Evolutionary conservation across 2,888 invertebrate genomes (phyloP).

Genomic region (Chloroclystis v-ata): DNA sequence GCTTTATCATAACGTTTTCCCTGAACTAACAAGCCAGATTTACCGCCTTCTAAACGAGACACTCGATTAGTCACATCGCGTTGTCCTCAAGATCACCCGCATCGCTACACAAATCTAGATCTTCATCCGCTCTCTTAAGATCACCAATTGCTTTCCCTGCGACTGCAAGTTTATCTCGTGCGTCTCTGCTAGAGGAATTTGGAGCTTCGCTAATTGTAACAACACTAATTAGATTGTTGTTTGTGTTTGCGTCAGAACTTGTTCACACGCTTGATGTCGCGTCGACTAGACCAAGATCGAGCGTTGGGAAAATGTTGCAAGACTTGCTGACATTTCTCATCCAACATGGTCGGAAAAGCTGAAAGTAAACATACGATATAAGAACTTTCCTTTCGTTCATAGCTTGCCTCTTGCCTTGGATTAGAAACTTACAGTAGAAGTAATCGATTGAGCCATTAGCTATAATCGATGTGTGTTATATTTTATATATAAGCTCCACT

Average conservation of each 20-base stretch:
- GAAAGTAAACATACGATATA: too few relatives aligned
- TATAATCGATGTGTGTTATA: too few relatives aligned
- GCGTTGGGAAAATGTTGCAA: conserved; percentile 57
- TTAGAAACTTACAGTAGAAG: too few relatives aligned
- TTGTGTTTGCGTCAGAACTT: conserved; percentile 50
- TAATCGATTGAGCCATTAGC: too few relatives aligned
- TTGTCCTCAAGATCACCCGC: conserved; percentile 1
- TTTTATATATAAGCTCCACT: too few relatives aligned
- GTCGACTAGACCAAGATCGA: conserved; percentile 48
- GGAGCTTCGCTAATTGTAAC: conserved; percentile 23
- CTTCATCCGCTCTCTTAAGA: conserved; percentile 6
- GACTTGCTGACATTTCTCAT: conserved; percentile 31
- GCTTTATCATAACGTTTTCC: neutral
- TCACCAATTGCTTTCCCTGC: conserved; percentile 1
- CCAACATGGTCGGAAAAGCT: conserved; percentile 7
- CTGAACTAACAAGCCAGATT: conserved; percentile 3
- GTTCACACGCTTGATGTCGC: conserved; percentile 55
- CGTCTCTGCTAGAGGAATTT: conserved; percentile 21
- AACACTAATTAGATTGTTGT: conserved; percentile 24
- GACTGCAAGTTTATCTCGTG: neutral
- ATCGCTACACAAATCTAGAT: conserved; percentile 1
- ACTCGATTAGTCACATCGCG: conserved; percentile 12
- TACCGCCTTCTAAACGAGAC: conserved; percentile 2
- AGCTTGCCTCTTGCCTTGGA: too few relatives aligned
- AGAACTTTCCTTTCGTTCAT: too few relatives aligned